phyloP scores from a whole-genome alignment of 2,797 vertebrate species.

The Eutrigla gurnardus region DNA sequence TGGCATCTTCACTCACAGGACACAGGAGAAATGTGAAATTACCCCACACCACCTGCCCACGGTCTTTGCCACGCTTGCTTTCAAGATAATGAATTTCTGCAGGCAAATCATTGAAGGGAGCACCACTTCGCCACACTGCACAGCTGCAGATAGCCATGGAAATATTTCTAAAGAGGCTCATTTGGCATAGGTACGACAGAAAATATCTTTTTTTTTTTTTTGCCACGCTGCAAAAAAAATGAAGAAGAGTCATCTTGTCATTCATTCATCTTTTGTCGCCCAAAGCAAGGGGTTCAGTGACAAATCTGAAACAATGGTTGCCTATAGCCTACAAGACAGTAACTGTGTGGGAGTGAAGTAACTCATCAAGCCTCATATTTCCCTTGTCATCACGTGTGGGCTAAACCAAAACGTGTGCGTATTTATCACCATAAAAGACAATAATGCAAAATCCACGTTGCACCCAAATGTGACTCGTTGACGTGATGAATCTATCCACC shows the following conservation, averaged over 20 bases:
- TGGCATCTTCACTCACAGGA: constrained; percentile 72
- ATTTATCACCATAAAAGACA: too few species aligned
- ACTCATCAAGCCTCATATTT: too few species aligned
- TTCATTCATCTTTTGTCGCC: too few species aligned
- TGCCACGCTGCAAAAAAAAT: constrained; percentile 7
- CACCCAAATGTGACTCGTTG: too few species aligned
- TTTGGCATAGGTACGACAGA: constrained; percentile 62
- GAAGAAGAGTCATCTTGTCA: constrained; percentile 30
- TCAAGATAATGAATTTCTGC: constrained; percentile 80
- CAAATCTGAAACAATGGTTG: too few species aligned
- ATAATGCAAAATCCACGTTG: too few species aligned
- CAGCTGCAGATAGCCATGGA: constrained; percentile 66
- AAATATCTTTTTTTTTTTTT: constrained; percentile 19
- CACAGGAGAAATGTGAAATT: constrained; percentile 75
- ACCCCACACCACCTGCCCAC: constrained; percentile 73
- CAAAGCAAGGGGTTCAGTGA: too few species aligned
- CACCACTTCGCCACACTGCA: constrained; percentile 61
- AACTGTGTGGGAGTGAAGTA: too few species aligned
- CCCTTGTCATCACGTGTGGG: too few species aligned
- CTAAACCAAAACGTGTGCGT: too few species aligned
- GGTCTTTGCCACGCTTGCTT: constrained; percentile 77
- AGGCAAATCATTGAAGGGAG: constrained; percentile 60
- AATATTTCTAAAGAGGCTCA: constrained; percentile 62
- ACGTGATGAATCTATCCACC: too few species aligned
- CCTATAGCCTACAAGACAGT: too few species aligned